Base-by-base conservation (phyloP, 2,888 invertebrate species). In the Baronia brevicornis region DNA sequence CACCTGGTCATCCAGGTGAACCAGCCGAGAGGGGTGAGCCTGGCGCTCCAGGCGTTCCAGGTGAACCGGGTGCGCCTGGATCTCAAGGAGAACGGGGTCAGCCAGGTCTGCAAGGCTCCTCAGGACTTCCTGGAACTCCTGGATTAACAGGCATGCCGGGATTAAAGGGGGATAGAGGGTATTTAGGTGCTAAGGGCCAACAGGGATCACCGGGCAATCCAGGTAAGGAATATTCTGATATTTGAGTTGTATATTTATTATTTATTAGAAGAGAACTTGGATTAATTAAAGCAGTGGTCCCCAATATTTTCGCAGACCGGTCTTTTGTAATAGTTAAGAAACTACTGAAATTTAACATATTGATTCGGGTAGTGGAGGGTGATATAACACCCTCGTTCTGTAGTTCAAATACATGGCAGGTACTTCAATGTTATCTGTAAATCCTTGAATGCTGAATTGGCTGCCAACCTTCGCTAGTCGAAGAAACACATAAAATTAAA, bases 1-100 rank as follows among this genome's bases (percentile, higher is more conserved):
- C 90, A 0, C 80, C 86, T 1, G 94, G 94, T 1, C 90, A 91
- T 1, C 91, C 92, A 0, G 94, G 94, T 7, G 94, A 94, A 66
- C 89, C 91, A 24, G 94, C 91, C 0, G 93, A 93, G 64, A 79
- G 93, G 52, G 93, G 94, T 9, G 93, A 93, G 51, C 85, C 90
- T 0, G 94, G 94, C 2, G 72, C 87, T 3, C 88, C 91, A 0
- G 94, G 94, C 1, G 68, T 86, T 1, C 86, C 90, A 3, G 91
- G 91, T 17, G 91, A 91, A 51, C 61, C 85, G 6, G 94, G 94
- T 1, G 90, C 93, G n/a, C 70, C 87, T 1, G 94, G 94, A 1
- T 85, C 86, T 1, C 86, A 89, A 2, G 94, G 94, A 18, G 93
- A 93, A 48, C 72, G 93, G 38, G 94, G 94, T 1, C 84, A 87